phyloP scores from a whole-genome alignment of 2,797 vertebrate species.

The Syndactyla subalaris region DNA sequence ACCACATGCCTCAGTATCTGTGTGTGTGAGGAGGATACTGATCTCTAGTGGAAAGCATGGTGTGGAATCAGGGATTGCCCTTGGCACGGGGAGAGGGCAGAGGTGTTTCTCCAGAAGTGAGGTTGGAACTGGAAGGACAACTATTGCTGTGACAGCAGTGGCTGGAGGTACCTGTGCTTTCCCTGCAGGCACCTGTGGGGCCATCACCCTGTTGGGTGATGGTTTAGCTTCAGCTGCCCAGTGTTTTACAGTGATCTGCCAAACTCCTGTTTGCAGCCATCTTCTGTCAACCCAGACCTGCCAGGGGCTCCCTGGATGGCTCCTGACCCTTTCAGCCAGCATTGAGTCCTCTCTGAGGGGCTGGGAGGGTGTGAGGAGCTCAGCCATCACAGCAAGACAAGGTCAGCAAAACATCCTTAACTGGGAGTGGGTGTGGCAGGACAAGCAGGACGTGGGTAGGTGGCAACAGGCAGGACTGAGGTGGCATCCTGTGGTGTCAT shows the following conservation, averaged over 20 bases:
- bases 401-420: neutral
- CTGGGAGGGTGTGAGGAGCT: neutral
- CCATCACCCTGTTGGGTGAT: neutral
- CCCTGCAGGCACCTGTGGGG: neutral
- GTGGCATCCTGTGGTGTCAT: neutral
- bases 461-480: neutral
- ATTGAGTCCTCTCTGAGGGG: neutral
- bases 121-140: neutral
- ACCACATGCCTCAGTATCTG: neutral
- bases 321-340: neutral
- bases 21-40: neutral
- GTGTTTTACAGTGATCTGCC: neutral
- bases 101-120: neutral
- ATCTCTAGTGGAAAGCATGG: neutral
- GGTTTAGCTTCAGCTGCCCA: neutral
- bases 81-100: neutral
- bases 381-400: rapidly evolving
- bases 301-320: neutral
- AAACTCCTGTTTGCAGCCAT: neutral
- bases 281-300: neutral
- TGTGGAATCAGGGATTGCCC: neutral
- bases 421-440: neutral
- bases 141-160: neutral
- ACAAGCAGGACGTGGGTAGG: neutral
- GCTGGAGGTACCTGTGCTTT: neutral